Conservation (phyloP, 2,113 vertebrate genomes). For the Poeciliopsis prolifica region DNA sequence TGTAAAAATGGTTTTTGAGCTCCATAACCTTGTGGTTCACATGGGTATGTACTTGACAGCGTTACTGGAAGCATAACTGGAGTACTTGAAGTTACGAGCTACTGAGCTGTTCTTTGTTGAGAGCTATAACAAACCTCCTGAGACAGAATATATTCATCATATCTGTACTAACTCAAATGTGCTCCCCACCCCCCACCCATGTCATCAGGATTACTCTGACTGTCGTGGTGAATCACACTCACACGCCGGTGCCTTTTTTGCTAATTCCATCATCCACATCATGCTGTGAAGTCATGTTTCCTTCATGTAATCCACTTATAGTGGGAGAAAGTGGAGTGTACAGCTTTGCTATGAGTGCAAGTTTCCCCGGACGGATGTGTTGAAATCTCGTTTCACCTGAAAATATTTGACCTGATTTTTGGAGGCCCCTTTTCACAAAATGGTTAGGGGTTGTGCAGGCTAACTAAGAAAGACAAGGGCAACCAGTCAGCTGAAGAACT, state of each 20-base stretch:
- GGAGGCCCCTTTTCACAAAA: conserved; percentile 10
- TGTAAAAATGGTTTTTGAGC: conserved; percentile 30
- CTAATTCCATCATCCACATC: conserved; percentile 22
- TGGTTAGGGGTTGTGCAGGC: conserved; percentile 2
- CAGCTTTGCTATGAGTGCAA: background rate
- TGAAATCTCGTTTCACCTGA: conserved; percentile 39
- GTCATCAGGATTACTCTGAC: conserved; percentile 15
- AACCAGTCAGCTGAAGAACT: background rate
- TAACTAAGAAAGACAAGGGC: conserved; percentile 6
- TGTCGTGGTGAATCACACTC: conserved; percentile 24
- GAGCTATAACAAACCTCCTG: conserved; percentile 5
- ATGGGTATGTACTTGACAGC: conserved; percentile 1
- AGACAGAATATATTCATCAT: background rate
- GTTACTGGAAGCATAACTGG: conserved; percentile 1
- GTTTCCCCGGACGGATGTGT: background rate
- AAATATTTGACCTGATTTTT: conserved; percentile 52
- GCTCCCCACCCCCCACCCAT: background rate
- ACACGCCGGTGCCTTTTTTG: background rate
- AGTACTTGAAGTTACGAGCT: conserved; percentile 8
- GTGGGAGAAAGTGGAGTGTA: background rate
- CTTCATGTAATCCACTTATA: conserved; percentile 6
- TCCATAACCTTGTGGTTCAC: conserved; percentile 26
- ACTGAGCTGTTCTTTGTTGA: conserved; percentile 27
- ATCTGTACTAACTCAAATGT: background rate
- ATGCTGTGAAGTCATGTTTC: conserved; percentile 15